Evolutionary conservation across 2,797 vertebrate species (phyloP), one percentile per base, ranked within the genome.

Genomic region (Rhodeus uyekii): DNA sequence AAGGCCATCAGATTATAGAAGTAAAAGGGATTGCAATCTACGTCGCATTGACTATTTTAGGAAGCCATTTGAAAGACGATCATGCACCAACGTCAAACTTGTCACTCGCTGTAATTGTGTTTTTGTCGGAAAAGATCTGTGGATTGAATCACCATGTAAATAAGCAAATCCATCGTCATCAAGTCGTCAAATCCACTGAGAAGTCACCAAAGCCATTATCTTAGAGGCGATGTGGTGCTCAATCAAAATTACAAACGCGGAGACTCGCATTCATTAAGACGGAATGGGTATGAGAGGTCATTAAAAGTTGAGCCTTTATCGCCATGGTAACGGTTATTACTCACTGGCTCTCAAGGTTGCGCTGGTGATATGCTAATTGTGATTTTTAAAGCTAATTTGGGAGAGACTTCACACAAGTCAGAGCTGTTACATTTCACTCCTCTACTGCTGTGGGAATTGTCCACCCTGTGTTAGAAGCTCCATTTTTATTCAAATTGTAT

Each of bases 131-230:
- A 89, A 93, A 92, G 75, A 50, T 36, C 27, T 61, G 87, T 91
- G 85, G 88, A 88, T 89, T 88, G 86, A 89, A 91, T 91, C 90
- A 90, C 78, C 83, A 69, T 88, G 90, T 90, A 92, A 91, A 92
- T 92, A 92, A 93, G 90, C 91, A 91, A 92, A 92, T 92, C 90
- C 88, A 90, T 92, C 90, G 92, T 91, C 93, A 94, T 94, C 92
- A 91, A 94, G 91, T 91, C 91, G 89, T 94, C 92, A 91, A 90
- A 92, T 90, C 90, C 87, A 84, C 90, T 89, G 85, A 90, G 89
- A 93, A 81, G 92, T 87, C 89, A 87, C 93, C 90, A 91, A 92
- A 92, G 91, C 92, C 91, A 92, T 94, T 94, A 93, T 92, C 90
- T 89, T 88, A 50, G 87, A 91, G 90, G 88, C 91, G 78, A 86